These are phyloP conservation scores for Lasioglossum oenotherae DNA, from an alignment of 2,888 invertebrate species.

Conservation along the genomic window DNA sequence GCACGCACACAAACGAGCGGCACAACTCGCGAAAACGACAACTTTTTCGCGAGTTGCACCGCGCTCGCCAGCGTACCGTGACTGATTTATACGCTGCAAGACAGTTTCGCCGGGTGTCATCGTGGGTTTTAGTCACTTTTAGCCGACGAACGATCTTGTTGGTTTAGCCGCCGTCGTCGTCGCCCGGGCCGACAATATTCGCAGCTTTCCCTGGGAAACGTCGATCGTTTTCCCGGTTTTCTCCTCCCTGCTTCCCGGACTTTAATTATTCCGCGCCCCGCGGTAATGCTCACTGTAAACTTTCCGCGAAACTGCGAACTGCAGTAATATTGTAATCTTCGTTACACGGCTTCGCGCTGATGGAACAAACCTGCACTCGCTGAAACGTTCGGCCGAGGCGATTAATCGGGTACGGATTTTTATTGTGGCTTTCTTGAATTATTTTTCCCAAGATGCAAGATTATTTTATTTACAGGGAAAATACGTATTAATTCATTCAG, in stretches of 20 bases:
- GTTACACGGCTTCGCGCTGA: neutral
- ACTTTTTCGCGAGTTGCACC: constrained; percentile 19
- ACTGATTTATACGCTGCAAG: constrained; percentile 45
- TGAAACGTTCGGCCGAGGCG: neutral
- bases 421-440: neutral
- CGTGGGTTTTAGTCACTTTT: constrained; percentile 34
- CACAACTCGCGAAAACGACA: neutral
- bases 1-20: neutral
- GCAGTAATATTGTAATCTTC: neutral
- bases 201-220: neutral
- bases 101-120: constrained; percentile 19
- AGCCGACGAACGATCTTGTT: constrained; percentile 1
- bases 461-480: neutral
- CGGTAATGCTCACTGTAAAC: neutral
- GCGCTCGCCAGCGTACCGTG: constrained; percentile 26
- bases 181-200: neutral
- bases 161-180: neutral
- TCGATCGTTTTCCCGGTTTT: neutral
- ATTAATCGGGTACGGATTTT: neutral
- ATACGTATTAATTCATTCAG: neutral
- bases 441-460: neutral
- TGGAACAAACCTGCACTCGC: neutral
- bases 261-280: neutral
- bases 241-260: neutral
- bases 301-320: neutral